Base-by-base conservation (phyloP, 2,888 invertebrate genomes). In the Aplocera efformata region DNA sequence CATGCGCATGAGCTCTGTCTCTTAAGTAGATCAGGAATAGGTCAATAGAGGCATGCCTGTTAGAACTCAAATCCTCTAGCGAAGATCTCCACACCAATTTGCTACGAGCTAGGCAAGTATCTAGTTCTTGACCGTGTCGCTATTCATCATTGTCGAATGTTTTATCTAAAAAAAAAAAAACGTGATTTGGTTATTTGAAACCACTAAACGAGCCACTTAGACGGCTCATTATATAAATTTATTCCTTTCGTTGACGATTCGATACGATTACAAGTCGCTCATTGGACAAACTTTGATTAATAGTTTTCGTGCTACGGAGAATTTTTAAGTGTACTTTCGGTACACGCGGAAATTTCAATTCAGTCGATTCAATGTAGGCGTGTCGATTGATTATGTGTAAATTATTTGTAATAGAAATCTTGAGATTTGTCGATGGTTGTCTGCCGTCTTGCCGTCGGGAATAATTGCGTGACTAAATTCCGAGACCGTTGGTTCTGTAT, bases 111-210 rank as follows among this genome's bases (percentile, higher is more conserved):
- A 76, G 73, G 75, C 72, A 72, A 59, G 56, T 59, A 58, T 63
- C 50, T 2, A 17, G 5, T 17, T 50, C 56, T 61, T 46, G 13
- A 56, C 56, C 64, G 57, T 72, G 74, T 73, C 67, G 64, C 66
- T 67, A 78, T 79, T 74, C 72, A 73, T 79, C 73, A 70, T 73
- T 53, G 74, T 66, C 62, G 63, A 63, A 59, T 61, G 60, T 51
- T 60, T 60, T 56, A 53, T 54, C 67, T 74, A 70, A 79, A 79
- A 82, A 79, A 79, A 82, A 79, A 73, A 72, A 75, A 80, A 79
- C 80, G 79, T 80, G 83, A 77, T 83, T 77, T 63, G 70, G 67
- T 72, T 79, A 78, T 81, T 74, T 80, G 72, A 78, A 72, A 64
- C 69, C 70, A 69, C 68, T 76, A 72, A 74, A 69, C 63, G 67